Percentiles rank a stretch among this genome's conserved stretches.
Evolutionary conservation across 2,888 invertebrate species (phyloP).

Genomic region (Callinectes sapidus): DNA sequence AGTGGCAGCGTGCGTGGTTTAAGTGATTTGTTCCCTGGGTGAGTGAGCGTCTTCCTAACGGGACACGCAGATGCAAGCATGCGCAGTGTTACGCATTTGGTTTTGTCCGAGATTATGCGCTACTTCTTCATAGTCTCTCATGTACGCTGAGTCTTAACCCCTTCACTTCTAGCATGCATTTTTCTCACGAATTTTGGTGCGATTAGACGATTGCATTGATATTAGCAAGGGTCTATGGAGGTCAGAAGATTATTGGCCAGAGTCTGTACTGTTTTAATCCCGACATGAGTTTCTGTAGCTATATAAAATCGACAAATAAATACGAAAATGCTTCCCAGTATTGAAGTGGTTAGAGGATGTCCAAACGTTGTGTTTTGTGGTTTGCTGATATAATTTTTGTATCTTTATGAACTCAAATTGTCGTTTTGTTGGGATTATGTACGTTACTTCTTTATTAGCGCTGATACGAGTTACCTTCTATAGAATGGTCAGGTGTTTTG

Average conservation of each 20-base stretch:
- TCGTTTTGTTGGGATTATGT: neutral
- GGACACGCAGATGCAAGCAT: neutral
- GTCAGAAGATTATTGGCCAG: too few species aligned
- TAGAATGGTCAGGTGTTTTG: neutral
- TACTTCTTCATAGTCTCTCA: neutral
- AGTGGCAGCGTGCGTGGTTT: neutral
- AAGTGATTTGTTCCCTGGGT: neutral
- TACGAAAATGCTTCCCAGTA: too few species aligned
- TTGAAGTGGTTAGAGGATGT: neutral
- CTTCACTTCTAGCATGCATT: too few species aligned
- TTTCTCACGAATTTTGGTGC: too few species aligned
- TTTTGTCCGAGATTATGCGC: neutral
- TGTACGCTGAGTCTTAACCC: neutral
- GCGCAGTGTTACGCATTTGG: neutral
- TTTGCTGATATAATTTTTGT: neutral
- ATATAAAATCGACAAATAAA: too few species aligned
- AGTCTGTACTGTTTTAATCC: too few species aligned
- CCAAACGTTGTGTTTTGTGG: neutral
- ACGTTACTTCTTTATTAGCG: neutral
- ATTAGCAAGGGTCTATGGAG: too few species aligned
- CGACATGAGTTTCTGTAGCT: too few species aligned
- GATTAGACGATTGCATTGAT: too few species aligned
- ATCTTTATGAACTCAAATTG: neutral
- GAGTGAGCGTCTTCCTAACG: neutral
- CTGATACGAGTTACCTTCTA: neutral